phyloP scores from a whole-genome alignment of 2,113 vertebrate species.

The Chlamydotis undulata region DNA sequence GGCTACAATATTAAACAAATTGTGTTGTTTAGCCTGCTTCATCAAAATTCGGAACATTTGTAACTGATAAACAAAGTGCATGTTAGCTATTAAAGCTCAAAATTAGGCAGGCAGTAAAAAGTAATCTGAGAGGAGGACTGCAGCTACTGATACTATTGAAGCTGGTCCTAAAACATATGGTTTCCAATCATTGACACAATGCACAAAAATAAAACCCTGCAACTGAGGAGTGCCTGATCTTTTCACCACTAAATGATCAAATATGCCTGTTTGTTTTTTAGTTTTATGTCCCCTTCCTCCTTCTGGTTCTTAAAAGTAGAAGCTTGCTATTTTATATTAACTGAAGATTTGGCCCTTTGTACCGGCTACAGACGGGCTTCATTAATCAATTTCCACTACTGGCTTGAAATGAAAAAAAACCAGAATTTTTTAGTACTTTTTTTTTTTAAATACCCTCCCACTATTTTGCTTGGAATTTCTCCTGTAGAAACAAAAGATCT shows the following conservation, averaged over 20 bases:
- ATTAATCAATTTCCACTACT: slow-evolving; percentile 63
- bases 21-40: slow-evolving; percentile 37
- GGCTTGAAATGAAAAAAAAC: slow-evolving; percentile 18
- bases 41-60: slow-evolving; percentile 63
- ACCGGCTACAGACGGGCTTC: background rate
- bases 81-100: slow-evolving; percentile 66
- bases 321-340: slow-evolving; percentile 33
- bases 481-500: slow-evolving; percentile 13
- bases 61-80: slow-evolving; percentile 73
- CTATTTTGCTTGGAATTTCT: slow-evolving; percentile 55
- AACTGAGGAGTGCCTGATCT: slow-evolving; percentile 30
- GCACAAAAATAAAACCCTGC: slow-evolving; percentile 55
- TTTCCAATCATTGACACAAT: slow-evolving; percentile 59
- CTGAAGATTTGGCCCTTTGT: slow-evolving; percentile 40
- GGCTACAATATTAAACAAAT: background rate
- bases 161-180: slow-evolving; percentile 67
- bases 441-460: background rate
- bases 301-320: slow-evolving; percentile 42
- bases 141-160: slow-evolving; percentile 72
- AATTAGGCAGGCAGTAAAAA: slow-evolving; percentile 70
- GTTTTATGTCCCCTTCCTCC: slow-evolving; percentile 44
- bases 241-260: slow-evolving; percentile 53
- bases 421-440: background rate
- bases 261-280: slow-evolving; percentile 44
- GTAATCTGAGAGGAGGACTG: slow-evolving; percentile 67